Evolutionary conservation across 2,888 invertebrate species (phyloP), one percentile per base, ranked within the genome.

Genomic region (Parnassius smintheus): DNA sequence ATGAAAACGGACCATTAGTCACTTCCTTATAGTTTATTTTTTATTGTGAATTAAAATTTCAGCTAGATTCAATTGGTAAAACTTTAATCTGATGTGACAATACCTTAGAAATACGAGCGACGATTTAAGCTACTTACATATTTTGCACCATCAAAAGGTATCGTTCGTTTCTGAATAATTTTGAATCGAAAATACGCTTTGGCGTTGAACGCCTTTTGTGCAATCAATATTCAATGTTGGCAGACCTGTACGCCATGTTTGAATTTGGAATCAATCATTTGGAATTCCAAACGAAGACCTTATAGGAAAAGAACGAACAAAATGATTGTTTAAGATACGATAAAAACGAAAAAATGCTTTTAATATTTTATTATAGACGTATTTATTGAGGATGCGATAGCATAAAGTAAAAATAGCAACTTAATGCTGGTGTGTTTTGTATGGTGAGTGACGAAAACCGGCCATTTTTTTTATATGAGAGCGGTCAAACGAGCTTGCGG

Each of bases 181-280:
- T 90, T 85, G 86, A 89, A 92, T 92, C 83, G 90, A 91, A 81
- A 92, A 92, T 92, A 92, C 92, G 92, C 91, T 92, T 85, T 83
- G 84, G 82, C 85, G 77, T 77, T 35, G 78, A 85, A 82, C 86
- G 86, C 89, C 91, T 92, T 92, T 92, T 92, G 92, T 88, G 82
- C 91, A 92, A 92, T 92, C 92, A 92, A 92, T 92, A 92, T 89
- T 91, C 91, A 85, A 88, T 88, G 90, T 87, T 88, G 87, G 81
- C 84, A 81, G 76, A 80, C 80, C 83, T 80, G 80, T 75, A 79
- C 74, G 78, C 72, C 50, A 45, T 49, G 42, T 57, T 57, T 42
- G 57, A 85, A 82, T 85, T 87, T 79, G 78, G 80, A 86, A 85
- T 88, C 83, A 80, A 85, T 82, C 80, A 80, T 80, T 86, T 73